Conservation (phyloP, 1,140 invertebrate species). For the Periplaneta americana region DNA sequence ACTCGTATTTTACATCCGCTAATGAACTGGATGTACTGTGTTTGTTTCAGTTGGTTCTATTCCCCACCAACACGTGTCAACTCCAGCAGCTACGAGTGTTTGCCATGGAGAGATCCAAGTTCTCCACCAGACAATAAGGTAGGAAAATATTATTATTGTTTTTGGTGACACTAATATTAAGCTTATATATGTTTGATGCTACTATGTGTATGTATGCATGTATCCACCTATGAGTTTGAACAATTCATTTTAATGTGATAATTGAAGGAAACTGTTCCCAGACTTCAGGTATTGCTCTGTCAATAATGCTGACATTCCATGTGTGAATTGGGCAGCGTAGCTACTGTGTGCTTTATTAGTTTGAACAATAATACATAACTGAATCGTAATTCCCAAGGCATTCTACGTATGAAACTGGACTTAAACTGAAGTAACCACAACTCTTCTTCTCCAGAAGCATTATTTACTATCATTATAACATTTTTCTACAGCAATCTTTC, state of each 20-base stretch:
- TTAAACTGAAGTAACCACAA: not conserved
- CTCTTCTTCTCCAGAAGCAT: too few relatives aligned
- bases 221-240: not conserved
- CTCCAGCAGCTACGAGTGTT: not conserved
- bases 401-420: not conserved
- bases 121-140: not conserved
- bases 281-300: not conserved
- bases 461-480: too few relatives aligned
- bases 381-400: not conserved
- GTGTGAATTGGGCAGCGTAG: conserved; percentile 4
- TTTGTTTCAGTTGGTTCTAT: not conserved
- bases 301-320: conserved; percentile 1
- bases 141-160: not conserved
- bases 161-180: not conserved
- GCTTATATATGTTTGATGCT: not conserved
- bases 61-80: not conserved
- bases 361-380: not conserved
- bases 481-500: too few relatives aligned
- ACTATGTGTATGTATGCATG: not conserved
- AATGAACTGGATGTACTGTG: not conserved
- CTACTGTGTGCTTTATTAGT: not conserved
- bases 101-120: not conserved
- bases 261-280: not conserved
- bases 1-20: not conserved
- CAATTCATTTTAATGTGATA: not conserved